Evolutionary conservation across 2,797 vertebrate genomes (phyloP), one percentile per base, ranked within the genome.

Genomic region (Fratercula arctica): DNA sequence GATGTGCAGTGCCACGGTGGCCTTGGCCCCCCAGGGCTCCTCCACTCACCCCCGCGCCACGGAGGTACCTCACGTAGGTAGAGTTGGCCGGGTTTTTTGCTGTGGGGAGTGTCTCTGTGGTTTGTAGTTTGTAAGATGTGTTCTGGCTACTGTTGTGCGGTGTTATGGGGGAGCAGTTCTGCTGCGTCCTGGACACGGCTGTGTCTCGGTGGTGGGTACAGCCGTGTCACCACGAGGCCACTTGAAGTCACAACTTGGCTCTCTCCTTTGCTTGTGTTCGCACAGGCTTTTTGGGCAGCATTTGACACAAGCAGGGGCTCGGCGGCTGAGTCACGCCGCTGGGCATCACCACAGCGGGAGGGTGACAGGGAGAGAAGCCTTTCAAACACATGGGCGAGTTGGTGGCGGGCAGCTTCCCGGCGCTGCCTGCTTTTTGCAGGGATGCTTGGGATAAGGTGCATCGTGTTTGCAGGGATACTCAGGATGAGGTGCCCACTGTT

Each of bases 281-380:
- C 2, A 5, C 6, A 10, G 31, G 45, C 26, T 19, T 61, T 91
- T 82, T 37, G 78, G 59, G 72, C 63, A 63, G 76, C 3, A 3
- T 31, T 77, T 73, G 64, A 37, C 33, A 4, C 0, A 1, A 51
- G 4, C 14, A 31, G 53, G 45, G 33, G 10, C 41, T 77, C 29
- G 0, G 2, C 0, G 2, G 60, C 68, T 67, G 75, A 50, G 37
- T 41, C 54, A n/a, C 2, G 6, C 43, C 0, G 0, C 53, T 72
- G 81, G 57, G 16, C 37, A 66, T 57, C 54, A 5, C 70, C 0
- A 4, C 3, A 5, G 33, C 1, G 3, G 85, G n/a, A 85, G n/a
- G 41, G 29, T 31, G 51, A 29, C 0, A 0, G n/a, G 37, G n/a
- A 76, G 17, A 69, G 70, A n/a, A 89, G 20, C 67, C 53, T 82